Evolutionary conservation across 2,797 vertebrate genomes (phyloP).

Genomic region (Ctenopoma kingsleyae): DNA sequence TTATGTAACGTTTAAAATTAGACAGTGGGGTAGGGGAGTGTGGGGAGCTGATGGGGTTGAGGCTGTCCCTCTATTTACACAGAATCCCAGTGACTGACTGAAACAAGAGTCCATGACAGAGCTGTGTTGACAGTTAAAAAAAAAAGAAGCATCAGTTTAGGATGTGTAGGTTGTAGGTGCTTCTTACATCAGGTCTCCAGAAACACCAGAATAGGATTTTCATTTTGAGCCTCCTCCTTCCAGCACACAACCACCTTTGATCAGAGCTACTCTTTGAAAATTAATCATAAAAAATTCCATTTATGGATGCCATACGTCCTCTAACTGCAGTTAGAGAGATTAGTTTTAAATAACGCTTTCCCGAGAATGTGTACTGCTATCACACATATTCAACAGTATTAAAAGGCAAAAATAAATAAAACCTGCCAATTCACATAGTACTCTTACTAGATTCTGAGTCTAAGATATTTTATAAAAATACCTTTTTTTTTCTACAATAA

Average conservation of each 20-base stretch:
- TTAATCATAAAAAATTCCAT: conserved; percentile 27
- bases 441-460: conserved; percentile 71
- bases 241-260: conserved; percentile 6
- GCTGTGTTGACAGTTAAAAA: conserved; percentile 12
- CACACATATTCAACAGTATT: conserved; percentile 66
- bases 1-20: conserved; percentile 67
- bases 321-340: conserved; percentile 13
- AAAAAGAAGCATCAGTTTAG: neutral
- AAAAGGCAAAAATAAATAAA: conserved; percentile 81
- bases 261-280: conserved; percentile 20
- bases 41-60: conserved; percentile 8
- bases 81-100: neutral
- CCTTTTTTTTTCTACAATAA: conserved; percentile 79
- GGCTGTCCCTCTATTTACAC: conserved; percentile 44
- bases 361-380: conserved; percentile 71
- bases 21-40: conserved; percentile 15
- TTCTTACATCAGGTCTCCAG: neutral
- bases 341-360: conserved; percentile 30
- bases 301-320: conserved; percentile 10
- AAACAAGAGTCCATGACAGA: neutral
- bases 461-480: conserved; percentile 86
- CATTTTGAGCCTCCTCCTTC: conserved; percentile 11
- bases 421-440: conserved; percentile 73
- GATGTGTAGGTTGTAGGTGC: neutral
- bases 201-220: neutral